Percentiles rank a stretch among this genome's conserved stretches.
Conservation (phyloP, 2,113 vertebrate species). For the Scytalopus superciliaris region DNA sequence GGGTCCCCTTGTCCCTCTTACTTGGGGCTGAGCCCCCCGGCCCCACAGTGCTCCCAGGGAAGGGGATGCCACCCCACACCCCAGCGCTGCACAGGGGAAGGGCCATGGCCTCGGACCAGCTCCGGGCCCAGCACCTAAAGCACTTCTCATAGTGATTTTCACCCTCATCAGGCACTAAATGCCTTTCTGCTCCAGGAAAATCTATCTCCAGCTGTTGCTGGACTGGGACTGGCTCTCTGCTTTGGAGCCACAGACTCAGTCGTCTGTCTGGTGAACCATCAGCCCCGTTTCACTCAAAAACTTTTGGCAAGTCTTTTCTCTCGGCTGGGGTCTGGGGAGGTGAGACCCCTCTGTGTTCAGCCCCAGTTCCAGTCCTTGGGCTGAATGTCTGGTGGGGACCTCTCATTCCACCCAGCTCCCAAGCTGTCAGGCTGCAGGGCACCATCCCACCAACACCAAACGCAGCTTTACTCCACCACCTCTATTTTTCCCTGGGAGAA, state of each 20-base stretch:
- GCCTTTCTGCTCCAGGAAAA: background rate
- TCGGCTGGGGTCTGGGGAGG: background rate
- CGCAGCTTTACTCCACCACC: background rate
- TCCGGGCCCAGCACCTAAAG: accelerated
- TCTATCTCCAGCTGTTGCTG: background rate
- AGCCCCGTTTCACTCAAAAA: background rate
- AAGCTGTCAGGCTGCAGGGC: background rate
- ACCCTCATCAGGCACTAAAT: background rate
- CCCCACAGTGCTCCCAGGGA: background rate
- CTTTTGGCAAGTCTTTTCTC: background rate
- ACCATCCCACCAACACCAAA: accelerated
- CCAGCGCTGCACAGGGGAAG: accelerated
- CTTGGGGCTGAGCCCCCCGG: background rate
- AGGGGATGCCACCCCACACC: background rate
- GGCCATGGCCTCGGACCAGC: background rate
- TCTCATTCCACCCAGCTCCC: background rate
- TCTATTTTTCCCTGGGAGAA: accelerated
- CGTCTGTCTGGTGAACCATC: background rate
- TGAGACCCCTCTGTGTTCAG: background rate
- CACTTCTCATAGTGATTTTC: background rate
- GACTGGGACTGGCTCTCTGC: background rate
- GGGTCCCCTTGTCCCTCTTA: background rate
- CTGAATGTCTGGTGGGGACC: background rate
- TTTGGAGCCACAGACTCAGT: background rate
- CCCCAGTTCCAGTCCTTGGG: background rate